phyloP scores from a whole-genome alignment of 2,888 invertebrate genomes.

The Tyria jacobaeae region DNA sequence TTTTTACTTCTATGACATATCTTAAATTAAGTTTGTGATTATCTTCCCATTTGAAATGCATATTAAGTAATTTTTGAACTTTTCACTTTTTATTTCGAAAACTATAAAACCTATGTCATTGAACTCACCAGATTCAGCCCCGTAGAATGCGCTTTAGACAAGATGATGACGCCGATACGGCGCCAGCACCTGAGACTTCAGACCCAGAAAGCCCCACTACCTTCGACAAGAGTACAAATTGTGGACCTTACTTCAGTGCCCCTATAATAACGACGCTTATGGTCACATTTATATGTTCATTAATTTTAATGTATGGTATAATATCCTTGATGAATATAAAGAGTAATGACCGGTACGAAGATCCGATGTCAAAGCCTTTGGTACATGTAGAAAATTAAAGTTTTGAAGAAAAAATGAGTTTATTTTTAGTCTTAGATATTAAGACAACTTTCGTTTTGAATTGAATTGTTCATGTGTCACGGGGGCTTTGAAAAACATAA shows the following conservation, averaged over 20 bases:
- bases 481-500: no score
- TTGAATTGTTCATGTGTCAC: no score
- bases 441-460: no score
- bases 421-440: background rate
- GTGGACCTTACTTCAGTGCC: constrained; percentile 63
- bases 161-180: background rate
- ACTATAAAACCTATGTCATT: no score
- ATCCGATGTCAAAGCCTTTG: constrained; percentile 55
- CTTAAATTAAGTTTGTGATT: no score
- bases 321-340: constrained; percentile 47
- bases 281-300: constrained; percentile 46
- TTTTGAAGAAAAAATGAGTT: background rate
- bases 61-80: no score
- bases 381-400: constrained; percentile 12
- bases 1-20: no score
- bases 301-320: constrained; percentile 55
- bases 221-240: constrained; percentile 58
- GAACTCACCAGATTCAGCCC: constrained; percentile 12
- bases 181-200: no score
- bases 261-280: constrained; percentile 56
- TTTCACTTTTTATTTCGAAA: no score
- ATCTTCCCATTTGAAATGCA: no score
- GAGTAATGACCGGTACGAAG: constrained; percentile 61
- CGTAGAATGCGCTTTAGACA: background rate
- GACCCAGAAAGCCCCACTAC: background rate